Conservation (phyloP, 2,113 vertebrate species). For the Copsychus sechellarum region DNA sequence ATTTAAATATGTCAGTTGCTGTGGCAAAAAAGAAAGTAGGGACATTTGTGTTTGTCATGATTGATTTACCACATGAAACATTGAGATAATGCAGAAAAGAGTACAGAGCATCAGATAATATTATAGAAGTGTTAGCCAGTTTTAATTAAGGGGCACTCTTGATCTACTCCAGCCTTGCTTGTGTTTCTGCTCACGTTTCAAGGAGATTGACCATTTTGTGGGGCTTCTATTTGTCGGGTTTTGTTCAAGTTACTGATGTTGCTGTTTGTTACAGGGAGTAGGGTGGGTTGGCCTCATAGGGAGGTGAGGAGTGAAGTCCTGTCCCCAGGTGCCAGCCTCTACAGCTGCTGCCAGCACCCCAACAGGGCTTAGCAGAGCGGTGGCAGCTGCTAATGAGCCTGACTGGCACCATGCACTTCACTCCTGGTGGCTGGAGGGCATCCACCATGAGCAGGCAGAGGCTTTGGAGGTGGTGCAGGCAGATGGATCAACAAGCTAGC, state of each 20-base stretch:
- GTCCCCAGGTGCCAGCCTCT: background rate
- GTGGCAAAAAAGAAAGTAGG: background rate
- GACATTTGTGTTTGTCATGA: background rate
- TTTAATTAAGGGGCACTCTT: conserved; percentile 18
- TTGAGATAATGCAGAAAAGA: background rate
- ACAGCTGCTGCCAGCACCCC: background rate
- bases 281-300: background rate
- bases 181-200: background rate
- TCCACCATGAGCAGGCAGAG: background rate
- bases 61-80: background rate
- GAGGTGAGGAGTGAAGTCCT: background rate
- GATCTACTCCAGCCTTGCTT: background rate
- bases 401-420: background rate
- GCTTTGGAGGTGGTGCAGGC: background rate
- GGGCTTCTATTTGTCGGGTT: background rate
- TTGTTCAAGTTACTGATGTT: background rate
- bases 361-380: background rate
- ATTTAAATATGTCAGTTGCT: background rate
- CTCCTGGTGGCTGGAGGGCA: background rate
- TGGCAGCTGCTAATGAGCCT: background rate
- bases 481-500: background rate
- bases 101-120: background rate
- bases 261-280: background rate
- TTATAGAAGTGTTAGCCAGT: background rate
- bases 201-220: background rate